Percentiles rank a stretch among this genome's conserved stretches.
Evolutionary conservation across 2,797 vertebrate species (phyloP).

Genomic region (Sorex maritimensis): DNA sequence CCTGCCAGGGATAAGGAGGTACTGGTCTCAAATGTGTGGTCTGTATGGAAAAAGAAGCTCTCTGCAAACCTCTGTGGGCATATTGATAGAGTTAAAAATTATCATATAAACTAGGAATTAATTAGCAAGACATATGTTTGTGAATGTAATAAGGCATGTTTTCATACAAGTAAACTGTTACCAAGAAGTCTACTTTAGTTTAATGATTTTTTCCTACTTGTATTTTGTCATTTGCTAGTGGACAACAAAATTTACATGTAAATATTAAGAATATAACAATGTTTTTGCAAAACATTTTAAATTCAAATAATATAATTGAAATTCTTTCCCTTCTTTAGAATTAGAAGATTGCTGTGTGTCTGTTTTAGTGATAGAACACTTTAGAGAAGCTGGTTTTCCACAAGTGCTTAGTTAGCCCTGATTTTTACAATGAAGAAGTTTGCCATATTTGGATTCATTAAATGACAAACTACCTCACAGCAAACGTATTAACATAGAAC

Average conservation of each 20-base stretch:
- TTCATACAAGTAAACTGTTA: not conserved
- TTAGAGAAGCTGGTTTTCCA: constrained; percentile 36
- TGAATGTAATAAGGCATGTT: not conserved
- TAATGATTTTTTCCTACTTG: constrained; percentile 39
- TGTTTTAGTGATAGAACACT: not conserved
- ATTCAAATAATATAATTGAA: constrained; percentile 39
- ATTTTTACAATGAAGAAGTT: not conserved
- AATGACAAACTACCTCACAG: not conserved
- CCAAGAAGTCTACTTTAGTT: not conserved
- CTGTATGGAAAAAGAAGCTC: not conserved
- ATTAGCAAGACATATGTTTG: not conserved
- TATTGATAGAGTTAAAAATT: not conserved
- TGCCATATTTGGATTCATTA: not conserved
- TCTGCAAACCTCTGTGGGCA: not conserved
- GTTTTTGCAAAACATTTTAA: constrained; percentile 28
- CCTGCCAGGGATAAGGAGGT: not conserved
- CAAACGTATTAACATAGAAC: not conserved
- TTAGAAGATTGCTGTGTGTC: not conserved
- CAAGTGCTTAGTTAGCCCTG: not conserved
- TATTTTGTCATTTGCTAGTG: constrained; percentile 45
- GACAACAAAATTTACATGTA: not conserved
- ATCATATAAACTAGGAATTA: not conserved
- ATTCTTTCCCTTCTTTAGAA: not conserved
- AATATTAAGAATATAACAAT: constrained; percentile 29
- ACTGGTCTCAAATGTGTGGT: not conserved